Percentiles rank a stretch among this genome's conserved stretches.
phyloP scores from a whole-genome alignment of 2,888 invertebrate species.

The Amphipyra berbera region DNA sequence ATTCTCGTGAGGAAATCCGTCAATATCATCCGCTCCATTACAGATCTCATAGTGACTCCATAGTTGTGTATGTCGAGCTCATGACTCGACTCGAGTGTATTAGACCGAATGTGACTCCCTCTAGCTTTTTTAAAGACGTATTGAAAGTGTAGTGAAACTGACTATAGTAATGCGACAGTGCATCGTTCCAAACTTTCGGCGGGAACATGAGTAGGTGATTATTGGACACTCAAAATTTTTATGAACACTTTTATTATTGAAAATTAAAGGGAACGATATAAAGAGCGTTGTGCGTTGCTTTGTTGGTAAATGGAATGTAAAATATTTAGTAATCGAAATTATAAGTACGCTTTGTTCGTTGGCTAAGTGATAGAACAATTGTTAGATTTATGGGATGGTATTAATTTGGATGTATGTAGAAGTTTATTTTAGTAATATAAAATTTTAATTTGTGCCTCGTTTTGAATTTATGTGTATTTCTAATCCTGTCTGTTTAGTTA shows the following conservation, averaged over 20 bases:
- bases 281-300: conserved; percentile 82
- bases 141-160: conserved; percentile 73
- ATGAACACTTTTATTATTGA: conserved; percentile 75
- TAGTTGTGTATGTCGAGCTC: conserved; percentile 67
- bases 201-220: conserved; percentile 88
- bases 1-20: conserved; percentile 76
- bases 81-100: conserved; percentile 66
- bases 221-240: conserved; percentile 76
- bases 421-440: conserved; percentile 40
- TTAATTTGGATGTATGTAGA: conserved; percentile 70
- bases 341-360: conserved; percentile 82
- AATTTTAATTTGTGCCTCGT: conserved; percentile 37
- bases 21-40: conserved; percentile 68
- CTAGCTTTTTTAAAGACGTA: conserved; percentile 71
- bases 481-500: conserved; percentile 40
- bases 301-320: conserved; percentile 83
- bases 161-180: conserved; percentile 66
- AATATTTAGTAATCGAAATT: conserved; percentile 75
- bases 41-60: conserved; percentile 68
- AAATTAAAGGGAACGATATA: conserved; percentile 74
- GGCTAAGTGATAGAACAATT: conserved; percentile 80
- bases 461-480: conserved; percentile 31
- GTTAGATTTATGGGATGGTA: conserved; percentile 77
- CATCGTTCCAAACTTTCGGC: conserved; percentile 66
- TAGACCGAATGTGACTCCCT: conserved; percentile 69